Evolutionary conservation across 2,888 invertebrate species (phyloP).

Genomic region (Drosophila birchii): DNA sequence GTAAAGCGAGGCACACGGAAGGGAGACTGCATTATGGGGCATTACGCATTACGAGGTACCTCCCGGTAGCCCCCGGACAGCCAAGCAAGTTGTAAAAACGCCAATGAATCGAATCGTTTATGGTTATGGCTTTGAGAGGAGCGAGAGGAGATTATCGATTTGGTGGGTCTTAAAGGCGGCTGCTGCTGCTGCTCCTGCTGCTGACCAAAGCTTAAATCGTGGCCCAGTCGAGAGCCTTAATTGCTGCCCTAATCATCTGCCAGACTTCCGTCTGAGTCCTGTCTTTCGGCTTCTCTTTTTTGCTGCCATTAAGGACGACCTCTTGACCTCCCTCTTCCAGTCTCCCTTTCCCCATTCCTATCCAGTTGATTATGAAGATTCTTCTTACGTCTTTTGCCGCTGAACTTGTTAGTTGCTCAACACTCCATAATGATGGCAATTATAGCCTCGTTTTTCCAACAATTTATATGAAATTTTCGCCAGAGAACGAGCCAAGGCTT

Average conservation of each 20-base stretch:
- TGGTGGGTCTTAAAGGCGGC: constrained; percentile 29
- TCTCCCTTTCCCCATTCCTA: constrained; percentile 11
- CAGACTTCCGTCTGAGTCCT: constrained; percentile 36
- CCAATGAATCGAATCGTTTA: constrained; percentile 59
- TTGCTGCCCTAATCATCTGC: constrained; percentile 76
- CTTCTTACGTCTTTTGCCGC: constrained; percentile 47
- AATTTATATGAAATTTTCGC: constrained; percentile 80
- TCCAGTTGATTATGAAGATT: constrained; percentile 70
- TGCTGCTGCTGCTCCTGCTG: neutral
- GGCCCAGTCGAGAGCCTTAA: constrained; percentile 66
- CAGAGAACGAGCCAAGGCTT: neutral
- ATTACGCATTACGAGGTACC: constrained; percentile 51
- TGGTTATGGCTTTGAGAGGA: constrained; percentile 27
- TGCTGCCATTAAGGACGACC: constrained; percentile 33
- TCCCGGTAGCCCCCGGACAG: constrained; percentile 12
- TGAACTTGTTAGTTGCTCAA: constrained; percentile 71
- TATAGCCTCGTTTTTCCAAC: constrained; percentile 84
- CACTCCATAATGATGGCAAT: constrained; percentile 84
- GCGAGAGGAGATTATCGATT: constrained; percentile 56
- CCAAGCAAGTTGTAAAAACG: constrained; percentile 64
- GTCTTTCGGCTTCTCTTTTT: neutral
- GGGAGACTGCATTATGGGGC: constrained; percentile 67
- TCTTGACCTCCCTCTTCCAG: neutral
- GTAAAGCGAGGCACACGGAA: constrained; percentile 52
- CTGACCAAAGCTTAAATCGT: constrained; percentile 16